Base-by-base conservation (phyloP, 2,888 invertebrate genomes). In the Alloscopus bannaensis region DNA sequence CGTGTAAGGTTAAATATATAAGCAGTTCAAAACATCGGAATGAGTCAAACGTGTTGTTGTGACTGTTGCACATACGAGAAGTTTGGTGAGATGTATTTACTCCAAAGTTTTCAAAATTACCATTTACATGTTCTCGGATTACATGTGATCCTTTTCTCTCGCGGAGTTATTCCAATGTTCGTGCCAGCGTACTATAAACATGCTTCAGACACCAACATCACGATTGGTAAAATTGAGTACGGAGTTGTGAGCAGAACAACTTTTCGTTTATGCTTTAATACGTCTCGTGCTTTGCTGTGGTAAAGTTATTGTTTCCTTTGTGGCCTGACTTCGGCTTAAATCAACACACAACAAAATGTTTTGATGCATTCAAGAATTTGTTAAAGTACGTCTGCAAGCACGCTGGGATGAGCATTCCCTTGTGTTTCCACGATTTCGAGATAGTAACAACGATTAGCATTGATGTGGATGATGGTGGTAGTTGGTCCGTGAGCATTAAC, bases 121-220 rank as follows among this genome's bases (percentile, higher is more conserved):
- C 71, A 71, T 64, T 72, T 62, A 31, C n/a, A n/a, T 72, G 55
- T 52, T 64, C 72, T 52, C 20, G 72, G 72, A 72, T 72, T 72
- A 72, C 55, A 72, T 22, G 31, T 55, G 71, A 71, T 71, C 71
- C 55, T 26, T 60, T n/a, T 18, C 45, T 55, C 22, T 64, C n/a
- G n/a, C n/a, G n/a, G n/a, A n/a, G n/a, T 64, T 55, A 72, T 64
- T 72, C 64, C 55, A 42, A 18, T 22, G 31, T 47, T 60, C 70
- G 70, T 69, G 69, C 69, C 60, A 71, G 40, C 50, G 36, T 18
- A 28, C 71, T 40, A 71, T 71, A 71, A 62, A 71, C 50, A 71
- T 50, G 71, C 71, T 62, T 60, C 36, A 52, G 36, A 60, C 36
- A n/a, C n/a, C n/a, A n/a, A n/a, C 52, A 71, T 71, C 60, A 71